A percentile compares a stretch with the other conserved stretches of the same genome.
These are phyloP conservation scores for Brachylomia viminalis DNA, from an alignment of 2,888 invertebrate species.

Conservation along the genomic window DNA sequence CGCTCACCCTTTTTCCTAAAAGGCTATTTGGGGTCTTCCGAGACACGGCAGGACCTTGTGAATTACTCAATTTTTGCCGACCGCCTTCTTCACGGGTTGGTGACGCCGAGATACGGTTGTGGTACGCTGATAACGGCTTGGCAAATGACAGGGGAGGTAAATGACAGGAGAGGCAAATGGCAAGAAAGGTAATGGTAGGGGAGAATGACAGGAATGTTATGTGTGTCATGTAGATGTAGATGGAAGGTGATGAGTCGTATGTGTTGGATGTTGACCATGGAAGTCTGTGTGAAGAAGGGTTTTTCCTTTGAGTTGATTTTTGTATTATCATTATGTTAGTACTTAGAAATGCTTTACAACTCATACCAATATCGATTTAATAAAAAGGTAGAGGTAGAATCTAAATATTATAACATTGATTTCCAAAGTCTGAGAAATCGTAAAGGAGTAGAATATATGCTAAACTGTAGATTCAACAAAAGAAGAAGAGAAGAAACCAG, in stretches of 20 bases:
- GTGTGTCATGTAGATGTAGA: slow-evolving; percentile 26
- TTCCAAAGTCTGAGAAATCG: neutral
- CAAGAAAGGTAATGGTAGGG: slow-evolving; percentile 11
- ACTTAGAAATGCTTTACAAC: neutral
- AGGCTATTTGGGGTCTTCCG: slow-evolving; percentile 69
- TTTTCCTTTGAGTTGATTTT: neutral
- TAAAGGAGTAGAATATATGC: neutral
- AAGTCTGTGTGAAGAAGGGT: neutral
- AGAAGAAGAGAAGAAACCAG: neutral
- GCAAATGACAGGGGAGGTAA: slow-evolving; percentile 51
- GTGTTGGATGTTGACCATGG: slow-evolving; percentile 4
- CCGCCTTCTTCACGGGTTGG: slow-evolving; percentile 52
- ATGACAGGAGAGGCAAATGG: slow-evolving; percentile 40
- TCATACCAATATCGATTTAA: neutral
- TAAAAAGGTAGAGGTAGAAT: neutral
- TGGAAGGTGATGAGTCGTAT: slow-evolving; percentile 21
- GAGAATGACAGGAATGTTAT: slow-evolving; percentile 43
- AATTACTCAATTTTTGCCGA: slow-evolving; percentile 69
- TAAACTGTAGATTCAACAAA: neutral
- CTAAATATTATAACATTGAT: neutral
- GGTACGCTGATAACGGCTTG: slow-evolving; percentile 56
- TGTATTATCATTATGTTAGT: neutral
- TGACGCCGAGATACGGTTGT: slow-evolving; percentile 54
- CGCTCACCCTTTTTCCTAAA: slow-evolving; percentile 71
- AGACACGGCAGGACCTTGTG: slow-evolving; percentile 59